A percentile compares a stretch with the other conserved stretches of the same genome.
These are phyloP conservation scores for Seriola quinqueradiata DNA, from an alignment of 2,113 vertebrate genomes.

Conservation along the genomic window DNA sequence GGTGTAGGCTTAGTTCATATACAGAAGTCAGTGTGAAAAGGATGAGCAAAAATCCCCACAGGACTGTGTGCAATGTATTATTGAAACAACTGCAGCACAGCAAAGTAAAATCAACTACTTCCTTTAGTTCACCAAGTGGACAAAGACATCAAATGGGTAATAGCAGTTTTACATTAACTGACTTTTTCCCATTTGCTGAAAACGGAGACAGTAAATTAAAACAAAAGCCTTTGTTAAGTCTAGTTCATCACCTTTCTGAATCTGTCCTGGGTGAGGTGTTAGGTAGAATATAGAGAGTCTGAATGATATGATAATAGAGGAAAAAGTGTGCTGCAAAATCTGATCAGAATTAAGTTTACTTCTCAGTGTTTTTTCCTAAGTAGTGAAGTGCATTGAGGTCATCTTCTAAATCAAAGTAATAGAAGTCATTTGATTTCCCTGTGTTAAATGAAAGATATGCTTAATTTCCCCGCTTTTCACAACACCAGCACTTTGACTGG, in stretches of 20 bases:
- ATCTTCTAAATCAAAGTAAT: constrained; percentile 23
- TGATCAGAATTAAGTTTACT: neutral
- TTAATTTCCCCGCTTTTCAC: constrained; percentile 37
- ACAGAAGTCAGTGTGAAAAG: constrained; percentile 51
- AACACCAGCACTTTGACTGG: constrained; percentile 35
- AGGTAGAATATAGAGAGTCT: neutral
- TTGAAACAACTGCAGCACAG: constrained; percentile 37
- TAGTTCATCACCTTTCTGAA: neutral
- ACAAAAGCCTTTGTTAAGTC: neutral
- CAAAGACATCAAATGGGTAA: neutral
- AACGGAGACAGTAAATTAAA: neutral
- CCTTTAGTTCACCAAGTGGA: constrained; percentile 16
- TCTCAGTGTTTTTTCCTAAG: neutral
- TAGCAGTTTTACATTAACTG: neutral
- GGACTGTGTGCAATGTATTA: constrained; percentile 34
- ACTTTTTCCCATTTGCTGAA: neutral
- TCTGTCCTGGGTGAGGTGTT: neutral
- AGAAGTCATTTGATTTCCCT: constrained; percentile 33
- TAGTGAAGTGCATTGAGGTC: constrained; percentile 27
- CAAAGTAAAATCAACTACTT: constrained; percentile 13
- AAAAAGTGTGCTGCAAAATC: neutral
- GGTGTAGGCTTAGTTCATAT: constrained; percentile 19
- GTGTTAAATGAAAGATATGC: constrained; percentile 35
- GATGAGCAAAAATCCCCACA: constrained; percentile 47
- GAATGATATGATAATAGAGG: neutral